Percentiles rank a stretch among this genome's conserved stretches.
phyloP scores from a whole-genome alignment of 2,888 invertebrate genomes.

The Drosophila peninsularis region DNA sequence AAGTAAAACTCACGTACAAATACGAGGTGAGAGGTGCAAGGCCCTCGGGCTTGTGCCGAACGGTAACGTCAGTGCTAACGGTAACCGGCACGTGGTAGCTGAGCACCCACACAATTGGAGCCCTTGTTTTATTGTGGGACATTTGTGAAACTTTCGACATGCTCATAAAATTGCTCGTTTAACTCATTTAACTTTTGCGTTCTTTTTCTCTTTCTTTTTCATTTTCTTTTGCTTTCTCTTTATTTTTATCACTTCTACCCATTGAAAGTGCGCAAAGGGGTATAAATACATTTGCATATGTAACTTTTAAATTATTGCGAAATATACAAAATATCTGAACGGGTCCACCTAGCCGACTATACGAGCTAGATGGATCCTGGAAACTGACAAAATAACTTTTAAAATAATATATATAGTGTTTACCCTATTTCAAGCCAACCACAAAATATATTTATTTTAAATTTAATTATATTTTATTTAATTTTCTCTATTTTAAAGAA shows the following conservation, averaged over 20 bases:
- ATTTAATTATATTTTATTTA: too few relatives aligned
- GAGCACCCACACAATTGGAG: constrained; percentile 44
- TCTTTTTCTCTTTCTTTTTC: constrained; percentile 41
- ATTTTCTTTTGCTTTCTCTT: constrained; percentile 31
- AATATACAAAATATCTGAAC: too few relatives aligned
- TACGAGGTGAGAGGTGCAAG: constrained; percentile 33
- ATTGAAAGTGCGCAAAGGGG: not conserved
- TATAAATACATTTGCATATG: constrained; percentile 1
- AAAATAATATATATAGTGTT: too few relatives aligned
- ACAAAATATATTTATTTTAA: too few relatives aligned
- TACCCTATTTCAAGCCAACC: too few relatives aligned
- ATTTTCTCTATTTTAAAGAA: too few relatives aligned
- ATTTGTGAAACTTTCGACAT: constrained; percentile 72
- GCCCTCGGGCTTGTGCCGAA: constrained; percentile 29
- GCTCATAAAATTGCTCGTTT: constrained; percentile 82
- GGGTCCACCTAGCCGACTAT: too few relatives aligned
- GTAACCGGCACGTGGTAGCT: constrained; percentile 31
- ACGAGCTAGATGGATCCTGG: too few relatives aligned
- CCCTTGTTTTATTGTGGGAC: constrained; percentile 61
- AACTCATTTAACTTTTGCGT: constrained; percentile 81
- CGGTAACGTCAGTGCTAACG: constrained; percentile 24
- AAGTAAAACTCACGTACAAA: constrained; percentile 66
- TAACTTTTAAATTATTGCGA: not conserved
- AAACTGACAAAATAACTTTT: too few relatives aligned
- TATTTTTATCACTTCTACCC: constrained; percentile 10